Evolutionary conservation across 2,888 invertebrate species (phyloP), one percentile per base, ranked within the genome.

Genomic region (Lacanobia oleracea): DNA sequence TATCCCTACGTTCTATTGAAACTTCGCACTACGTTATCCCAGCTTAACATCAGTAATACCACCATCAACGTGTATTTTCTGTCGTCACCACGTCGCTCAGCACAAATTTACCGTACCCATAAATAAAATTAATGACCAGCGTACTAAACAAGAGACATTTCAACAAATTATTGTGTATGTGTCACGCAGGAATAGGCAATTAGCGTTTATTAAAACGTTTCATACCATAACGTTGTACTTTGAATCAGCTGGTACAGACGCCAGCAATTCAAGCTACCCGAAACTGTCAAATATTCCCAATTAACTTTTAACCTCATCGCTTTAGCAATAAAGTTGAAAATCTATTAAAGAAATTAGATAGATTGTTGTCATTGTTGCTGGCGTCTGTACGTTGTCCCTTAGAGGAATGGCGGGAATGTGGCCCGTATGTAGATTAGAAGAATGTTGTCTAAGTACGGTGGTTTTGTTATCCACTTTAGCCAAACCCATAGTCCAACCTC

Each of bases 131-230:
- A 62, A 57, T 64, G 23, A 64, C 59, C 8, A 54, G 21, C 16
- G 53, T 10, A 33, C 50, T 76, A 64, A 81, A 79, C 63, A 75
- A 71, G 78, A 75, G 57, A 67, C 65, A 75, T 63, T 59, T 43
- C 14, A 68, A 77, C 66, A 74, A 74, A 77, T 87, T 76, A 65
- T 43, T 67, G 21, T 8, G 2, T 33, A 79, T 79, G 84, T 60
- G 79, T 86, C 80, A 82, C 62, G 64, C 82, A 82, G 87, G 86
- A 81, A 84, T 84, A 76, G 57, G 18, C 79, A 81, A 87, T 86
- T 86, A 84, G 64, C 60, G 54, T 50, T 77, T 72, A 81, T 86
- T 87, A 86, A 86, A 86, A 83, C 54, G 79, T 64, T 76, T 62
- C 78, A 59, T 79, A 53, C 66, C 75, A 74, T 61, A 59, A 60